Evolutionary conservation across 2,797 vertebrate species (phyloP).

Genomic region (Lithobates pipiens): DNA sequence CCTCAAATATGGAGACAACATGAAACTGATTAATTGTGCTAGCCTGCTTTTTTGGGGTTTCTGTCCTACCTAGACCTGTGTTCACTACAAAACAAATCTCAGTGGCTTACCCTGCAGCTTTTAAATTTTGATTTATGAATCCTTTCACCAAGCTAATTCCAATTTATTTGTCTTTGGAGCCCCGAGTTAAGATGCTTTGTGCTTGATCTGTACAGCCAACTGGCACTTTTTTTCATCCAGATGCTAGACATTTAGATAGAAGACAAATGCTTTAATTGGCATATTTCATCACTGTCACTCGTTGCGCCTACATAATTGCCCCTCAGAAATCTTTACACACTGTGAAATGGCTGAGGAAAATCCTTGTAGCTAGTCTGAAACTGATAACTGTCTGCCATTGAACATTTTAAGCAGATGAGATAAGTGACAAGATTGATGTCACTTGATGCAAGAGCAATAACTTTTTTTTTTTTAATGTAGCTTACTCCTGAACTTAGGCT

Average conservation of each 20-base stretch:
- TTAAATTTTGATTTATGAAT: slow-evolving; percentile 67
- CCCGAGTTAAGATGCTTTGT: slow-evolving; percentile 65
- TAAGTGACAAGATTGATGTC: slow-evolving; percentile 61
- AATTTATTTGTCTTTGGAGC: slow-evolving; percentile 66
- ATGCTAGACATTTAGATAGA: slow-evolving; percentile 57
- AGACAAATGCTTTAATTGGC: slow-evolving; percentile 49
- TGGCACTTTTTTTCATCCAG: slow-evolving; percentile 64
- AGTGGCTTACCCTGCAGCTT: slow-evolving; percentile 63
- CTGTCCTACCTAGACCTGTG: slow-evolving; percentile 18
- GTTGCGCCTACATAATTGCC: slow-evolving; percentile 57
- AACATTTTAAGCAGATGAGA: slow-evolving; percentile 49
- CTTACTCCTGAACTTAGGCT: background rate
- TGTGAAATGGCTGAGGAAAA: slow-evolving; percentile 50
- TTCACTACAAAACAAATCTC: slow-evolving; percentile 56
- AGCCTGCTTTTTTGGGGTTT: slow-evolving; percentile 6
- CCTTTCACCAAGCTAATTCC: slow-evolving; percentile 68
- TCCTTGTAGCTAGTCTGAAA: slow-evolving; percentile 57
- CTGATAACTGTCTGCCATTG: slow-evolving; percentile 49
- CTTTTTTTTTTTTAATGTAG: slow-evolving; percentile 34
- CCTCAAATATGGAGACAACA: background rate
- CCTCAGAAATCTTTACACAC: slow-evolving; percentile 56
- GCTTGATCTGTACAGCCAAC: slow-evolving; percentile 62
- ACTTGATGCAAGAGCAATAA: slow-evolving; percentile 31
- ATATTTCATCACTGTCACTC: slow-evolving; percentile 54
- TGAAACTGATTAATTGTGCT: slow-evolving; percentile 17